A percentile compares a stretch with the other conserved stretches of the same genome.
phyloP scores from a whole-genome alignment of 2,888 invertebrate species.

The Orthonychiurus folsomi region DNA sequence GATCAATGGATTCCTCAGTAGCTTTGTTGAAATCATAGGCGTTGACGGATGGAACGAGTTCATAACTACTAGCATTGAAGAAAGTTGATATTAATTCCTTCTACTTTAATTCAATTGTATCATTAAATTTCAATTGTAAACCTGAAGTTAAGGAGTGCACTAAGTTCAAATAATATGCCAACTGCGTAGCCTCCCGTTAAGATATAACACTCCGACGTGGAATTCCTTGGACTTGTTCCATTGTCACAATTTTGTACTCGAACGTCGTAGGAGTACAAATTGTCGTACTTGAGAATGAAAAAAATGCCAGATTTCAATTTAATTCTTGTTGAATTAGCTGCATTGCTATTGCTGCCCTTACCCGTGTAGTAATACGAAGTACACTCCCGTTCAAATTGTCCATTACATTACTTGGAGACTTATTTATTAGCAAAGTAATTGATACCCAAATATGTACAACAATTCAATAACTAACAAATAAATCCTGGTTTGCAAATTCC shows the following conservation, averaged over 20 bases:
- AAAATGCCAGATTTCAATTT: neutral
- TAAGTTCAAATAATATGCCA: neutral
- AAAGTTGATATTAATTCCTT: neutral
- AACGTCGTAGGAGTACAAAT: neutral
- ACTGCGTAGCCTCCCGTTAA: neutral
- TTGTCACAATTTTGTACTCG: neutral
- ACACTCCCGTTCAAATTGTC: neutral
- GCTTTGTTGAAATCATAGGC: slow-evolving; percentile 18
- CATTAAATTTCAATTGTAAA: too few species aligned
- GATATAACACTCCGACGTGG: neutral
- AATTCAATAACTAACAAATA: too few species aligned
- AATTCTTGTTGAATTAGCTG: neutral
- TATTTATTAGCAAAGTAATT: too few species aligned
- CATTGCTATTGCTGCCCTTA: neutral
- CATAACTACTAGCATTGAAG: slow-evolving; percentile 13
- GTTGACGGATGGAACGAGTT: slow-evolving; percentile 9
- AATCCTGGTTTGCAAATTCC: too few species aligned
- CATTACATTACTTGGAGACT: neutral
- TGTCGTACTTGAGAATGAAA: slow-evolving; percentile 1
- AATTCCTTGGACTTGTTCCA: neutral
- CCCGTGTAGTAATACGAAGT: slow-evolving; percentile 2
- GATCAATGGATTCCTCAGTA: slow-evolving; percentile 12
- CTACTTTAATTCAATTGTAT: neutral
- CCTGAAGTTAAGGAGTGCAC: slow-evolving; percentile 1
- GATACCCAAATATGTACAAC: too few species aligned